Conservation (phyloP, 2,888 invertebrate species). For the Fragum sueziense region DNA sequence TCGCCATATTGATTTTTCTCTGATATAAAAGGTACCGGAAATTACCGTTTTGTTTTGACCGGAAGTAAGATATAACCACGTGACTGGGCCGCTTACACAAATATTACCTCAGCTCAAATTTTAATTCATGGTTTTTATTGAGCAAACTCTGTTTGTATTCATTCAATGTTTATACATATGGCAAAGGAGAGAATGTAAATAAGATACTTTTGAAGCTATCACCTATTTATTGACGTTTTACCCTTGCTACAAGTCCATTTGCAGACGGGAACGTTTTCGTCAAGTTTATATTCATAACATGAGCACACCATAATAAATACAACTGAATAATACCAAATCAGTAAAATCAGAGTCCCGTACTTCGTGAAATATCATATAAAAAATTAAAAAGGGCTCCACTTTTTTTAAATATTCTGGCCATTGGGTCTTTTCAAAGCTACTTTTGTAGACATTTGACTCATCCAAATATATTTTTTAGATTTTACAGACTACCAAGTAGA, state of each 20-base stretch:
- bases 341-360: too few relatives aligned
- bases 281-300: too few relatives aligned
- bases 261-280: not conserved
- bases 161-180: constrained; percentile 6
- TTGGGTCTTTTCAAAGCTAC: too few relatives aligned
- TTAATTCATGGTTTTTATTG: constrained; percentile 10
- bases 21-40: not conserved
- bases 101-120: constrained; percentile 15
- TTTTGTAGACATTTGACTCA: too few relatives aligned
- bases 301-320: too few relatives aligned
- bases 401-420: too few relatives aligned
- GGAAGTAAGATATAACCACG: constrained; percentile 1
- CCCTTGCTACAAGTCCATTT: too few relatives aligned
- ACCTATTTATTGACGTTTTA: constrained; percentile 8
- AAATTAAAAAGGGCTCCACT: too few relatives aligned
- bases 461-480: too few relatives aligned
- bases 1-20: not conserved
- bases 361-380: too few relatives aligned
- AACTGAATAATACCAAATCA: too few relatives aligned
- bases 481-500: too few relatives aligned
- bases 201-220: not conserved
- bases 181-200: constrained; percentile 14
- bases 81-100: not conserved
- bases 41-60: constrained; percentile 3
- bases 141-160: constrained; percentile 1